Evolutionary conservation across 2,888 invertebrate genomes (phyloP).

Genomic region (Carabus problematicus): DNA sequence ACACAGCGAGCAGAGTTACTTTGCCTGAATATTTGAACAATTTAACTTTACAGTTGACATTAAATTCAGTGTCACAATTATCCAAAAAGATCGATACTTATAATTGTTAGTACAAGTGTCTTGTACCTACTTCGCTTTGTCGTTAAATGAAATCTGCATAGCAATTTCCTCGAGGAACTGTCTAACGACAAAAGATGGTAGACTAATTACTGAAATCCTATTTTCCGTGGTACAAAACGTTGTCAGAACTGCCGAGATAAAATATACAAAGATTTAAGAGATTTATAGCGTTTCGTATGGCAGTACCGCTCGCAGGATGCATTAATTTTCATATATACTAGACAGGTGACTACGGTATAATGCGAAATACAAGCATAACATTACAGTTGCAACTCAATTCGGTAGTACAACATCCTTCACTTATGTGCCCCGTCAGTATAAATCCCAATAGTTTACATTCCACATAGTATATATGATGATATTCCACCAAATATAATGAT

Average conservation of each 20-base stretch:
- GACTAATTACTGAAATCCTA: constrained; percentile 38
- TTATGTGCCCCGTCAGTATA: neutral
- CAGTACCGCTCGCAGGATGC: constrained; percentile 7
- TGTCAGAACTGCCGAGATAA: constrained; percentile 38
- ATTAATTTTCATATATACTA: constrained; percentile 31
- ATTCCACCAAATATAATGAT: too few relatives aligned
- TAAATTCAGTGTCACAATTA: too few relatives aligned
- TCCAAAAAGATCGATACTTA: too few relatives aligned
- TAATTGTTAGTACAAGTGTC: too few relatives aligned
- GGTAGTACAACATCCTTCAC: constrained; percentile 5
- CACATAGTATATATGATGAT: too few relatives aligned
- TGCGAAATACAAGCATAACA: constrained; percentile 9
- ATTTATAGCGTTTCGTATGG: constrained; percentile 21
- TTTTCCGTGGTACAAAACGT: constrained; percentile 30
- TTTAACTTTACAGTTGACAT: too few relatives aligned
- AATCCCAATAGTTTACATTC: constrained; percentile 7
- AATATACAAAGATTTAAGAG: constrained; percentile 37
- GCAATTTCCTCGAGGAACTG: constrained; percentile 15
- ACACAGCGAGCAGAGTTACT: too few relatives aligned
- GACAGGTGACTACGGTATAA: constrained; percentile 23
- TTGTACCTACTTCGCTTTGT: neutral
- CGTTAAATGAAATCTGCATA: constrained; percentile 39
- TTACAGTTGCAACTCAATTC: constrained; percentile 16
- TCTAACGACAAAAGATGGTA: constrained; percentile 40
- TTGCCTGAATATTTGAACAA: too few relatives aligned